phyloP scores from a whole-genome alignment of 2,113 vertebrate genomes.

The Psittacara wagleri region DNA sequence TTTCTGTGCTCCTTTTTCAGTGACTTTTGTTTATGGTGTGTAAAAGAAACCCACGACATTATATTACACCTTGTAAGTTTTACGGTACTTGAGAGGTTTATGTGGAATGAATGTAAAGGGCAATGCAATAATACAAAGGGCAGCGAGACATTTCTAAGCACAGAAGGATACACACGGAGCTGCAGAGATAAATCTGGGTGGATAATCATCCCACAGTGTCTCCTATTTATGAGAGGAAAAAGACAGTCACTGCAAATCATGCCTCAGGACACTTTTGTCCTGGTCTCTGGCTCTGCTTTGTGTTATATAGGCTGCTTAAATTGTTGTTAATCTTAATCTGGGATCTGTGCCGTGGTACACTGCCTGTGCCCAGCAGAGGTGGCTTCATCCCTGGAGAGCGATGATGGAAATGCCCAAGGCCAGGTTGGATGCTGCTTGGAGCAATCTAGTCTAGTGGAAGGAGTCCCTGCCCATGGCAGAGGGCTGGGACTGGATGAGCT shows the following conservation, averaged over 20 bases:
- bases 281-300: background rate
- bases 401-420: background rate
- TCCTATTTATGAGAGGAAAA: constrained; percentile 33
- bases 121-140: constrained; percentile 70
- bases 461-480: background rate
- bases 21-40: constrained; percentile 48
- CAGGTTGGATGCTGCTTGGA: background rate
- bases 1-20: constrained; percentile 15
- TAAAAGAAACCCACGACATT: constrained; percentile 17
- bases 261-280: background rate
- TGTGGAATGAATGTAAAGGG: constrained; percentile 67
- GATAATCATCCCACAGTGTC: constrained; percentile 48
- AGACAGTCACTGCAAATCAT: constrained; percentile 22
- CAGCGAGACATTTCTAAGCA: constrained; percentile 64
- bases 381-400: background rate
- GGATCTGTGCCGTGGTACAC: background rate
- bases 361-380: accelerated
- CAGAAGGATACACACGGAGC: constrained; percentile 47
- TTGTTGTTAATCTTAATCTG: background rate
- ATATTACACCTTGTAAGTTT: constrained; percentile 68
- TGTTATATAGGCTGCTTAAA: background rate
- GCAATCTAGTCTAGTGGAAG: background rate
- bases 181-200: constrained; percentile 57
- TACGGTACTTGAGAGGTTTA: constrained; percentile 68
- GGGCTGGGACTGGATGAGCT: background rate